Conservation (phyloP, 1,140 invertebrate species). For the Heliconius congener region DNA sequence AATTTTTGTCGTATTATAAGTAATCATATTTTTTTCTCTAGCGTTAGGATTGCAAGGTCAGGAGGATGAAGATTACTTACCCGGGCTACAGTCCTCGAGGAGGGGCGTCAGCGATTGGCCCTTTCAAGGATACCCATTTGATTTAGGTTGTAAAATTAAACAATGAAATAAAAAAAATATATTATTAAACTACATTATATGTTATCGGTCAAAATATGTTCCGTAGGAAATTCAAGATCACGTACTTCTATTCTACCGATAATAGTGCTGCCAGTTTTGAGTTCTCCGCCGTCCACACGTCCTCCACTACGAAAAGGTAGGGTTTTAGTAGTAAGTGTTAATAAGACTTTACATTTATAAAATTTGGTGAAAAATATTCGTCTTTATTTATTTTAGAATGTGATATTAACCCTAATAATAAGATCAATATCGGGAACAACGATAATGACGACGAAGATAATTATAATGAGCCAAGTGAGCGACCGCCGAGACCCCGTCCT, state of each 20-base stretch:
- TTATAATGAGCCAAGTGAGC: constrained; percentile 15
- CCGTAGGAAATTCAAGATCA: constrained; percentile 1
- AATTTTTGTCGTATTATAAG: not conserved
- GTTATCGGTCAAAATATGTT: not conserved
- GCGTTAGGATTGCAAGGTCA: not conserved
- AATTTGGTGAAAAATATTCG: not conserved
- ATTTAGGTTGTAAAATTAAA: not conserved
- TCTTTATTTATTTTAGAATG: not conserved
- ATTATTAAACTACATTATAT: not conserved
- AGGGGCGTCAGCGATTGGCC: not conserved
- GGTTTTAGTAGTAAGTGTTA: not conserved
- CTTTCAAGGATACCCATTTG: not conserved
- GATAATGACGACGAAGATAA: constrained; percentile 13
- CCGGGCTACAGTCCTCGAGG: not conserved
- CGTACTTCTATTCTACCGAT: constrained; percentile 10
- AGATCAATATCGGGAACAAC: not conserved
- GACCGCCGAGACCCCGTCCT: not conserved
- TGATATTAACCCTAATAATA: not conserved
- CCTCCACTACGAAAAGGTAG: not conserved
- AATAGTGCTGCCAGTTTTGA: constrained; percentile 2
- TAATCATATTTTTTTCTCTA: not conserved
- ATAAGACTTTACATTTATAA: no score
- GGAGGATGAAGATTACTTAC: not conserved
- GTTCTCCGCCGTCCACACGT: not conserved
- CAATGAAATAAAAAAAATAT: not conserved